Conservation (phyloP, 2,113 vertebrate genomes). For the Penelope pileata region DNA sequence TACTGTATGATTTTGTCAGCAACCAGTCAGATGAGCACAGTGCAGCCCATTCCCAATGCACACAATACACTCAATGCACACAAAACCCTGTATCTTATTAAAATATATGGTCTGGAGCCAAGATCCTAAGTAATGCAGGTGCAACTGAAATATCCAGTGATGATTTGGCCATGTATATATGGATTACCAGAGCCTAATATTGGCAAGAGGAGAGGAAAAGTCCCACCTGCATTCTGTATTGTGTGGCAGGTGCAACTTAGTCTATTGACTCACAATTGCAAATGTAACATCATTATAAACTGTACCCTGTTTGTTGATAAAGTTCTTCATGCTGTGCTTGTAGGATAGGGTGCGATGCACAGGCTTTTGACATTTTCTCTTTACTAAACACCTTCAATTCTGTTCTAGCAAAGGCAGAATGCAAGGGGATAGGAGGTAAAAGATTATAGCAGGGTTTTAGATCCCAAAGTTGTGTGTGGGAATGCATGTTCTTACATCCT, state of each 20-base stretch:
- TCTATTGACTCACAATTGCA: not conserved
- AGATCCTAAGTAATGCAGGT: conserved; percentile 34
- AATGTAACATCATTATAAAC: not conserved
- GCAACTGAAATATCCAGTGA: not conserved
- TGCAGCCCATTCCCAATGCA: not conserved
- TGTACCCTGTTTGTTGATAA: not conserved
- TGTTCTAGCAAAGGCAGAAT: not conserved
- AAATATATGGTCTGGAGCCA: not conserved
- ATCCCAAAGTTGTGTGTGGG: not conserved
- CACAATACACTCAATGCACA: not conserved
- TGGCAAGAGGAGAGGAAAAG: not conserved
- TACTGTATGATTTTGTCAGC: not conserved
- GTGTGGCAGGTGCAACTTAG: not conserved
- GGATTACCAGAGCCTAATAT: not conserved
- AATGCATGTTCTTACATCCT: not conserved
- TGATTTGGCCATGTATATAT: not conserved
- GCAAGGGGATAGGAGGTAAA: not conserved
- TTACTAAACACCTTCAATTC: not conserved
- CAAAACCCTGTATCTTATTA: not conserved
- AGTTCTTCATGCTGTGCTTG: not conserved
- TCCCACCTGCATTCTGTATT: not conserved
- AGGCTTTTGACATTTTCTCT: not conserved
- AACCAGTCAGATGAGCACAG: not conserved
- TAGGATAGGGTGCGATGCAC: not conserved
- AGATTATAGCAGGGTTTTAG: not conserved